Base-by-base conservation (phyloP, 2,113 vertebrate genomes). In the Gila orcuttii region DNA sequence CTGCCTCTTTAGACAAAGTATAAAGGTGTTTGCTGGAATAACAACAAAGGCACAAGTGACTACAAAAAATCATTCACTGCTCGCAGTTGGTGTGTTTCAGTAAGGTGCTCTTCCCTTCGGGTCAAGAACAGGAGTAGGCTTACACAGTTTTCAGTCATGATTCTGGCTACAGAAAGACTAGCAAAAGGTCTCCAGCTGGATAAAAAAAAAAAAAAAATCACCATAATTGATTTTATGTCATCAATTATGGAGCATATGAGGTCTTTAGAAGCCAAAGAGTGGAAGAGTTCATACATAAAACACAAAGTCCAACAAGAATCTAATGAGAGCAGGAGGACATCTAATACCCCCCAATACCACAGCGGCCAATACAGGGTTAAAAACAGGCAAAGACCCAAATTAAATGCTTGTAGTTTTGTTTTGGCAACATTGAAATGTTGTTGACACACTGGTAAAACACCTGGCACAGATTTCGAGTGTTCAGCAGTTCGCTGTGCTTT, bases 391-490 rank as follows among this genome's bases (percentile, higher is more conserved):
- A 45, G 57, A 62, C 83, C 60, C n/a, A 23, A 82, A 33, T 86
- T 15, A 84, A 86, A 86, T 84, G 59, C 76, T 80, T 68, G 47
- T 45, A 81, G 81, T 66, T 52, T 68, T 78, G 71, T 79, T 86
- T 88, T 86, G 82, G 85, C 85, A 86, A 86, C 86, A 86, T 60
- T 60, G 68, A 69, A 36, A 82, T 82, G 60, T 15, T 47, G 45
- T 73, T 73, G 76, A 79, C 79, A 79, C 79, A 73, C 64, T 42
- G 73, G 80, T 76, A 78, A 71, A 83, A 74, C 52, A n/a, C 42
- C 68, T 79, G 82, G 79, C 78, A 75, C 79, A 87, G 85, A 71
- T 47, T 75, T 19, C 0, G 66, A 82, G 85, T 55, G 12, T 86
- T 86, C 52, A 77, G 73, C n/a, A 86, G 77, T 71, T 39, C 42